phyloP scores from a whole-genome alignment of 2,113 vertebrate species.

The Trinectes maculatus region DNA sequence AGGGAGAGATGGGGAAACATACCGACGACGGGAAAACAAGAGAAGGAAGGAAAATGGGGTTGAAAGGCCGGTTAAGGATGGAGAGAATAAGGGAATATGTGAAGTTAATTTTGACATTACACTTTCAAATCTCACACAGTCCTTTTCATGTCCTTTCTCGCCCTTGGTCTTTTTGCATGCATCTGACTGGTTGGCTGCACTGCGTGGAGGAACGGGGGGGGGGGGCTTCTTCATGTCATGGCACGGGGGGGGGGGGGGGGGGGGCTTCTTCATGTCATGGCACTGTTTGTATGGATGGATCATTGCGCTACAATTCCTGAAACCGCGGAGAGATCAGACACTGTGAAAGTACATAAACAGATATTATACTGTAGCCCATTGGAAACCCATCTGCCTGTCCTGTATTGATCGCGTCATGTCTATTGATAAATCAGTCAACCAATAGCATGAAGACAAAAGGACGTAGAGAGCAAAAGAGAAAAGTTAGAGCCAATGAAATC shows the following conservation, averaged over 20 bases:
- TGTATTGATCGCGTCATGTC: slow-evolving; percentile 16
- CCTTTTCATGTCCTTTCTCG: slow-evolving; percentile 34
- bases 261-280: slow-evolving; percentile 58
- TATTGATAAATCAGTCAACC: slow-evolving; percentile 40
- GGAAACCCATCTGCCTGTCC: slow-evolving; percentile 32
- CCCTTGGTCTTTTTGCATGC: slow-evolving; percentile 66
- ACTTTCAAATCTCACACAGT: slow-evolving; percentile 61
- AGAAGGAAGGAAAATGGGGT: slow-evolving; percentile 26
- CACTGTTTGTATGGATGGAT: slow-evolving; percentile 57
- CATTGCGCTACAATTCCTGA: slow-evolving; percentile 46
- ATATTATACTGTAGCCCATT: slow-evolving; percentile 13
- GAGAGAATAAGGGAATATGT: slow-evolving; percentile 54
- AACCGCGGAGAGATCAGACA: slow-evolving; percentile 40
- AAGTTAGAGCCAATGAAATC: slow-evolving; percentile 55
- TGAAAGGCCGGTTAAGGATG: slow-evolving; percentile 56
- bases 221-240: slow-evolving; percentile 56
- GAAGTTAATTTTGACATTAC: slow-evolving; percentile 56
- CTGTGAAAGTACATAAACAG: slow-evolving; percentile 41
- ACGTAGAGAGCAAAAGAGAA: slow-evolving; percentile 36
- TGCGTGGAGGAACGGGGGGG: slow-evolving; percentile 66
- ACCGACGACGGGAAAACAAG: slow-evolving; percentile 37
- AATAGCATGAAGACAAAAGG: slow-evolving; percentile 43
- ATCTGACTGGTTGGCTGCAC: slow-evolving; percentile 58
- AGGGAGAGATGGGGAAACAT: slow-evolving; percentile 28
- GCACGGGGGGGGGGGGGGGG: slow-evolving; percentile 70